A percentile compares a stretch with the other conserved stretches of the same genome.
Evolutionary conservation across 2,888 invertebrate genomes (phyloP).

Genomic region (Diadegma fenestrale): DNA sequence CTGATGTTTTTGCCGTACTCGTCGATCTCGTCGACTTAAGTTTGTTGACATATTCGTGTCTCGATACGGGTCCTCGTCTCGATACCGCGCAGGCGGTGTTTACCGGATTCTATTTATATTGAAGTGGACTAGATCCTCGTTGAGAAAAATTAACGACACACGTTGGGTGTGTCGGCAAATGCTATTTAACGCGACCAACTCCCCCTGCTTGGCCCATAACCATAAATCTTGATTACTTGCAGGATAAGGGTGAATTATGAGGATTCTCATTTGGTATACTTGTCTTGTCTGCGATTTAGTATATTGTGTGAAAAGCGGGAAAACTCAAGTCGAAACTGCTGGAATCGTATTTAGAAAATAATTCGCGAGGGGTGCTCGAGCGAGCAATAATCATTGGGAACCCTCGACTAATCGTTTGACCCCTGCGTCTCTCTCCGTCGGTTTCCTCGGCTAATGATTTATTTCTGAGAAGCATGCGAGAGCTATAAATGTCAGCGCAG

Average conservation of each 20-base stretch:
- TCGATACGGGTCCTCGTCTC: constrained; percentile 3
- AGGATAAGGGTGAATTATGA: constrained; percentile 55
- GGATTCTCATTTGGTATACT: constrained; percentile 48
- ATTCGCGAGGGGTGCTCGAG: constrained; percentile 76
- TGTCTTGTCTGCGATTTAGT: constrained; percentile 20
- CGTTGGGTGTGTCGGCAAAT: constrained; percentile 47
- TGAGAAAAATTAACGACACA: constrained; percentile 22
- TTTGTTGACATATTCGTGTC: background rate
- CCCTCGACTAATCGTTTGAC: constrained; percentile 63
- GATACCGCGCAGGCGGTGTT: constrained; percentile 4
- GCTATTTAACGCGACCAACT: background rate
- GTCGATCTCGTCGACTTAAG: background rate
- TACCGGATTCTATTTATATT: constrained; percentile 29
- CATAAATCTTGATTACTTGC: constrained; percentile 58
- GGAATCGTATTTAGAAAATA: constrained; percentile 73
- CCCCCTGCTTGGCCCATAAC: background rate
- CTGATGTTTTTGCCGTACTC: background rate
- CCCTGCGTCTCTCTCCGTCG: constrained; percentile 69
- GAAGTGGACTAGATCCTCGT: constrained; percentile 10
- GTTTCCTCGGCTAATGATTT: constrained; percentile 80
- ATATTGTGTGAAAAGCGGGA: constrained; percentile 20
- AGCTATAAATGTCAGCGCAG: constrained; percentile 19
- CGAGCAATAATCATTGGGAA: constrained; percentile 80
- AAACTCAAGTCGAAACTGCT: background rate
- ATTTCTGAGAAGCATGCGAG: constrained; percentile 74